These are phyloP conservation scores for Aspidoscelis tigris DNA, from an alignment of 2,113 vertebrate genomes.

Conservation along the genomic window DNA sequence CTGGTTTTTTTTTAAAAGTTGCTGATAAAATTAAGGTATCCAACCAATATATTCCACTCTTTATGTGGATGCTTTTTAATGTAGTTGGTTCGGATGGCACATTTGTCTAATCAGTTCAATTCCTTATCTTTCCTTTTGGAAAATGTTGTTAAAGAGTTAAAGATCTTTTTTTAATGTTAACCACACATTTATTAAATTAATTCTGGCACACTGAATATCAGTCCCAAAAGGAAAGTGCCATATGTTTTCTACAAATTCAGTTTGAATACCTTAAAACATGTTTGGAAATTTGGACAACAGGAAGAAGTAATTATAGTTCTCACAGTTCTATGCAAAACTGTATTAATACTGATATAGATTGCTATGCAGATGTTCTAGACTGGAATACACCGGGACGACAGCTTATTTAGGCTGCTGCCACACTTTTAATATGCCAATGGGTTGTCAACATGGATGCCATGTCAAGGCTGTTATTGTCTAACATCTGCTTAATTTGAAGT, in stretches of 20 bases:
- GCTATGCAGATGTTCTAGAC: no score
- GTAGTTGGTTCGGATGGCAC: conserved; percentile 16
- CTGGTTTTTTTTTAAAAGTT: not conserved
- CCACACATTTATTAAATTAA: not conserved
- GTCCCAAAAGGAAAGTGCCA: not conserved
- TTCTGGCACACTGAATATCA: not conserved
- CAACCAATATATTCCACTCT: conserved; percentile 30
- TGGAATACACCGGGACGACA: no score
- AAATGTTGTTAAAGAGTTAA: not conserved
- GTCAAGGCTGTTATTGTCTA: no score
- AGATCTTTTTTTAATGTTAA: not conserved
- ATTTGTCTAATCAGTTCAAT: not conserved
- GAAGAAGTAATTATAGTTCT: not conserved
- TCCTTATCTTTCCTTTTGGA: not conserved
- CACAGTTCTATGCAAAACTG: no score
- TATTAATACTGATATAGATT: no score
- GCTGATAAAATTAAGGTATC: conserved; percentile 17
- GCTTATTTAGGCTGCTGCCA: no score
- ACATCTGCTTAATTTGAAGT: no score
- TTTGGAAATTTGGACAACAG: not conserved
- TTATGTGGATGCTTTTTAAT: conserved; percentile 13
- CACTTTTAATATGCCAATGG: no score
- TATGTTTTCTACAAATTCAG: not conserved
- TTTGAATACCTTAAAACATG: not conserved
- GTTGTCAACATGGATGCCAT: not conserved